A percentile compares a stretch with the other conserved stretches of the same genome.
Evolutionary conservation across 1,140 invertebrate species (phyloP).

Genomic region (Elysia chlorotica): DNA sequence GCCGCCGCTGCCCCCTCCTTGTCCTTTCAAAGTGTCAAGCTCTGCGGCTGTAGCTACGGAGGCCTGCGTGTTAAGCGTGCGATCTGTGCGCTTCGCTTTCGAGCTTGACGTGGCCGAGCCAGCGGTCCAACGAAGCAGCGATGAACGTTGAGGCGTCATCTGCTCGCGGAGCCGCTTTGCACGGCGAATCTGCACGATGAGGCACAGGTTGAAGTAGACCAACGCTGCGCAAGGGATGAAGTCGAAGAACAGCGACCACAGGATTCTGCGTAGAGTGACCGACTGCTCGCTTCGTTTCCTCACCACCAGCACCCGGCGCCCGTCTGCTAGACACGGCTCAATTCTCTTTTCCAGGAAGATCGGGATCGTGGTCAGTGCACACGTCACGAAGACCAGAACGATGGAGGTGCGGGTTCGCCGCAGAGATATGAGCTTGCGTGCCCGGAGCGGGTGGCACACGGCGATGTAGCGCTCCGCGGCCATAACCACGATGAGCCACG

Average conservation of each 20-base stretch:
- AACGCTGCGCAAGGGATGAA: slow-evolving; percentile 54
- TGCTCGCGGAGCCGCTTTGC: slow-evolving; percentile 46
- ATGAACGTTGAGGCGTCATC: slow-evolving; percentile 37
- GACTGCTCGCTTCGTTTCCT: slow-evolving; percentile 31
- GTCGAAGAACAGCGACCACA: slow-evolving; percentile 51
- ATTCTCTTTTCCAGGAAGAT: slow-evolving; percentile 51
- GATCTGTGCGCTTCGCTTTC: too few species aligned
- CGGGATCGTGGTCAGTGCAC: slow-evolving; percentile 46
- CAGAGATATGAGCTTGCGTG: slow-evolving; percentile 51
- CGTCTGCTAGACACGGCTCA: slow-evolving; percentile 32
- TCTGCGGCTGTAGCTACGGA: too few species aligned
- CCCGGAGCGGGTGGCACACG: slow-evolving; percentile 58
- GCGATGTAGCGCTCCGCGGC: slow-evolving; percentile 56
- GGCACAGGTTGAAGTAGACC: slow-evolving; percentile 52
- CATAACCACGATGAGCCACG: slow-evolving; percentile 58
- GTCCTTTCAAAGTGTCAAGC: too few species aligned
- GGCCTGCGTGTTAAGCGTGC: too few species aligned
- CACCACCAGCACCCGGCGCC: slow-evolving; percentile 31
- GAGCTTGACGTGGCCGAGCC: too few species aligned
- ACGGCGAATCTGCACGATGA: slow-evolving; percentile 51
- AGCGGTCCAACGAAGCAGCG: too few species aligned
- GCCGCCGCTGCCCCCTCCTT: too few species aligned
- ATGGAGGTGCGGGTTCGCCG: slow-evolving; percentile 48
- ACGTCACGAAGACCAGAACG: slow-evolving; percentile 40
- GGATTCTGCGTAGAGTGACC: slow-evolving; percentile 34